Evolutionary conservation across 1,140 invertebrate genomes (phyloP), one percentile per base, ranked within the genome.

Genomic region (Atta cephalotes): DNA sequence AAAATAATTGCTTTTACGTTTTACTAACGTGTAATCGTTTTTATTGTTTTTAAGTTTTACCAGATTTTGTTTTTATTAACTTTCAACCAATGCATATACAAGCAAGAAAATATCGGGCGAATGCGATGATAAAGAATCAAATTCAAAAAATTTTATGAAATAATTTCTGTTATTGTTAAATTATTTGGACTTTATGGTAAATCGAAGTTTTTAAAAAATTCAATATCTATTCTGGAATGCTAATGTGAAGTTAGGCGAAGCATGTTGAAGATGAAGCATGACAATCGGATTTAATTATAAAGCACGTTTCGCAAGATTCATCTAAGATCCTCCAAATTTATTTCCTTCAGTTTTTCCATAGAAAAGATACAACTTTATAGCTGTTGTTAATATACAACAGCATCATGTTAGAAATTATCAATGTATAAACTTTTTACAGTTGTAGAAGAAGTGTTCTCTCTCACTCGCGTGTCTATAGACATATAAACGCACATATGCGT

Each of bases 401-500:
- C 31, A 71, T 71, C 51, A 31, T n/a, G 31, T 51, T 39, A 66
- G 35, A 21, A 72, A 82, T 82, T 82, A 35, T n/a, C 35, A n/a
- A 35, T 68, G 45, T 28, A 28, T 53, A 21, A 82, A 82, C 66
- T 82, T 82, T 82, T 82, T 72, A 62, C 53, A 21, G 66, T 25
- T 58, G 14, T n/a, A 49, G 51, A 25, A 31, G 31, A 45, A 62
- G 16, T n/a, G 58, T 28, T 56, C 31, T 49, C 25, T 51, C 65
- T 25, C 49, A 58, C 9, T 2, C 79, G n/a, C 14, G 6, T 45
- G 14, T 9, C 12, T 49, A 18, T 12, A 18, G 16, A 53, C 35
- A 53, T 14, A 21, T 25, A 63, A 18, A 56, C 49, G n/a, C 4
- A 45, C 39, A 45, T 10, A 45, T 45, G 9, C 7, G 39, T 45